Evolutionary conservation across 2,113 vertebrate species (phyloP).

Genomic region (Fulmarus glacialis): DNA sequence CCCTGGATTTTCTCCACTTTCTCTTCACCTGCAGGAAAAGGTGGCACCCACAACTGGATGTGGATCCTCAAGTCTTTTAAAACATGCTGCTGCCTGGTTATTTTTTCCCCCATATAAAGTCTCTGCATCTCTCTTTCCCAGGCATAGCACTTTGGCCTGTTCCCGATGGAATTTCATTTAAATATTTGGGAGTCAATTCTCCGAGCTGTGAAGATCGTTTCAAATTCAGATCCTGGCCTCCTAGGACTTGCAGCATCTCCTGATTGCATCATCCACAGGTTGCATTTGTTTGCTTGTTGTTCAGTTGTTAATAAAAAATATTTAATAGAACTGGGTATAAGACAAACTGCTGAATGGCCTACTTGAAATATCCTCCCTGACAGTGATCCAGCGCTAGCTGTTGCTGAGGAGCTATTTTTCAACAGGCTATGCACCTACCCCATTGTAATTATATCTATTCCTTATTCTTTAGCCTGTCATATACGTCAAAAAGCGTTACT

Average conservation of each 20-base stretch:
- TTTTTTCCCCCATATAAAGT: not conserved
- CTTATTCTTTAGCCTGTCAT: slow-evolving; percentile 21
- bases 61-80: not conserved
- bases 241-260: not conserved
- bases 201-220: not conserved
- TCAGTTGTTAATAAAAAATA: not conserved
- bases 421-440: not conserved
- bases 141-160: not conserved
- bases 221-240: not conserved
- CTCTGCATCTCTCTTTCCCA: not conserved
- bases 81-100: not conserved
- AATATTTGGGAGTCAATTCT: not conserved
- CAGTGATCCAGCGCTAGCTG: not conserved
- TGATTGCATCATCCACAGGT: not conserved
- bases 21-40: not conserved
- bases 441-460: slow-evolving; percentile 4
- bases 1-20: not conserved
- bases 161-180: not conserved
- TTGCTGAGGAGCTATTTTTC: slow-evolving; percentile 11
- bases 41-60: not conserved
- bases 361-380: not conserved
- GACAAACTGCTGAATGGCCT: not conserved
- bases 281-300: not conserved
- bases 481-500: not conserved
- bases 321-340: not conserved